Evolutionary conservation across 2,888 invertebrate species (phyloP).

Genomic region (Limenitis camilla): DNA sequence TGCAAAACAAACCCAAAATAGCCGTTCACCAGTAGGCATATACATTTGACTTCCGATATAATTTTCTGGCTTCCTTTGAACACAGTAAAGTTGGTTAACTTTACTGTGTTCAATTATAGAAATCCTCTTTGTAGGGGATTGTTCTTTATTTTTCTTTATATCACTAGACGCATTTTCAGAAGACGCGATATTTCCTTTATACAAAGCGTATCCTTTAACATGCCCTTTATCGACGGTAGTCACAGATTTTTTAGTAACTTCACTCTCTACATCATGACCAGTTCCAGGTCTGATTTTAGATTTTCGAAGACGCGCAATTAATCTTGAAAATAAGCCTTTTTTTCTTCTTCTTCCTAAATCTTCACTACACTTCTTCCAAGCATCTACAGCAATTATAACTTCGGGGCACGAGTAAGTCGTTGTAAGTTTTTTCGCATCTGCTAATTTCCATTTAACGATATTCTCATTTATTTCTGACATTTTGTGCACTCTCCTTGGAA

Average conservation of each 20-base stretch:
- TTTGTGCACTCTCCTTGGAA: constrained; percentile 29
- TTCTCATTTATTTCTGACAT: constrained; percentile 43
- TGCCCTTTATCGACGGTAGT: constrained; percentile 25
- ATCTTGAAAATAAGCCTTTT: constrained; percentile 43
- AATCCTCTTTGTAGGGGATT: constrained; percentile 29
- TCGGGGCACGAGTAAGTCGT: constrained; percentile 38
- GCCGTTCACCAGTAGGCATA: constrained; percentile 57
- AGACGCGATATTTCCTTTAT: constrained; percentile 30
- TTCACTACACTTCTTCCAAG: constrained; percentile 51
- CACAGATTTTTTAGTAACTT: constrained; percentile 24
- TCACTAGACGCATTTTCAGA: constrained; percentile 35
- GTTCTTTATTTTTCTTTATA: constrained; percentile 8
- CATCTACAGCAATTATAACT: constrained; percentile 35
- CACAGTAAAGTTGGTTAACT: constrained; percentile 42
- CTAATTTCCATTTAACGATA: constrained; percentile 43
- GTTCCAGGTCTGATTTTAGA: constrained; percentile 39
- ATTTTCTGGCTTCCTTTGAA: constrained; percentile 37
- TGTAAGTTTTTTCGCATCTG: constrained; percentile 44
- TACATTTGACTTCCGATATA: constrained; percentile 58
- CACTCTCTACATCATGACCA: constrained; percentile 21
- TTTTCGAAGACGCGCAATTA: constrained; percentile 51
- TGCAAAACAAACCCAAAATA: constrained; percentile 58
- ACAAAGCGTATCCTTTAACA: constrained; percentile 28
- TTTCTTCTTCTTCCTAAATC: constrained; percentile 10
- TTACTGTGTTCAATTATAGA: constrained; percentile 41